Percentiles rank a stretch among this genome's conserved stretches.
These are phyloP conservation scores for Enoplosus armatus DNA, from an alignment of 2,797 vertebrate genomes.

Conservation along the genomic window DNA sequence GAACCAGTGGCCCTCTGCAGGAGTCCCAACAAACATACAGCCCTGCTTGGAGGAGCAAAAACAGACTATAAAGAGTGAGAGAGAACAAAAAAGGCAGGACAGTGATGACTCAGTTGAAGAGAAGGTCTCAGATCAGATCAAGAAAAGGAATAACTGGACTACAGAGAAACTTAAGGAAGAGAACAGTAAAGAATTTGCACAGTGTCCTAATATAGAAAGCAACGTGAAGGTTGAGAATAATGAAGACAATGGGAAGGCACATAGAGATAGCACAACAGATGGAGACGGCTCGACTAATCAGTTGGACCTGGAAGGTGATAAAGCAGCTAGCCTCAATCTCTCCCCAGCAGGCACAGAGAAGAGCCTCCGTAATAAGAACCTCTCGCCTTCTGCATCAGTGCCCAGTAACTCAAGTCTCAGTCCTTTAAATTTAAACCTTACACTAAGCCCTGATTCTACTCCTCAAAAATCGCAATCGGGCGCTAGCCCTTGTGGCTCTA, in stretches of 20 bases:
- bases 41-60: conserved; percentile 72
- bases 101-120: conserved; percentile 34
- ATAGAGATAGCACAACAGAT: conserved; percentile 73
- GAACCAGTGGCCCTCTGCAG: conserved; percentile 84
- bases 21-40: conserved; percentile 67
- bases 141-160: conserved; percentile 41
- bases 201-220: conserved; percentile 58
- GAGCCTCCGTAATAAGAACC: conserved; percentile 74
- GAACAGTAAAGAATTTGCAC: conserved; percentile 52
- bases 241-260: conserved; percentile 63
- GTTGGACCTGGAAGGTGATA: conserved; percentile 73
- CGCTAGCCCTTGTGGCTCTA: conserved; percentile 72
- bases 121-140: conserved; percentile 50
- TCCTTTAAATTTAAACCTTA: conserved; percentile 78
- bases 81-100: conserved; percentile 58
- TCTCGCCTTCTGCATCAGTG: conserved; percentile 79
- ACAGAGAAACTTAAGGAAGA: conserved; percentile 56
- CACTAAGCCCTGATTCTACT: conserved; percentile 81
- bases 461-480: conserved; percentile 79
- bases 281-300: conserved; percentile 64
- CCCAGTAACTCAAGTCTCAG: conserved; percentile 80
- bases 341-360: conserved; percentile 72
- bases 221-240: conserved; percentile 67
- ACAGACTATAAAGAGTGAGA: conserved; percentile 53
- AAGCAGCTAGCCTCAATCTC: conserved; percentile 73